Percentiles rank a stretch among this genome's conserved stretches.
phyloP scores from a whole-genome alignment of 2,797 vertebrate species.

The Prionace glauca region DNA sequence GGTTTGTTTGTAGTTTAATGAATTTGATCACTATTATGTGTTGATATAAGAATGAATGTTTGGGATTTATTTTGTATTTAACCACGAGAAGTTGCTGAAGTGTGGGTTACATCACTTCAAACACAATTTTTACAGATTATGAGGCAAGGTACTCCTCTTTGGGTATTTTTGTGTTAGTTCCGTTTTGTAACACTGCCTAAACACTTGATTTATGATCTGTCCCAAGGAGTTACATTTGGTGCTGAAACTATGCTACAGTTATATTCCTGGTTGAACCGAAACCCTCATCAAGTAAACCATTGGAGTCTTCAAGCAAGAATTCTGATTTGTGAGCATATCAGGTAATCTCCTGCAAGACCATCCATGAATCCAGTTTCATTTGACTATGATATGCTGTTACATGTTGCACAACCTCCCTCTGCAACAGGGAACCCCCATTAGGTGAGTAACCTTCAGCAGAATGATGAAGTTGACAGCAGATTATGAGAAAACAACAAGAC shows the following conservation, averaged over 20 bases:
- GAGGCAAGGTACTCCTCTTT: too few relatives aligned
- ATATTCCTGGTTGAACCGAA: neutral
- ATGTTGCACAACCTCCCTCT: neutral
- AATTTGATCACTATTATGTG: too few relatives aligned
- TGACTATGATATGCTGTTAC: neutral
- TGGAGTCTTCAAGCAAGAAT: neutral
- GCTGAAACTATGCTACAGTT: neutral
- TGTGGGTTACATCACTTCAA: too few relatives aligned
- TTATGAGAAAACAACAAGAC: neutral
- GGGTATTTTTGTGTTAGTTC: too few relatives aligned
- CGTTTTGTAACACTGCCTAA: too few relatives aligned
- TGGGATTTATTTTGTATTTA: too few relatives aligned
- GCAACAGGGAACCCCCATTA: neutral
- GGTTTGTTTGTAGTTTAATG: too few relatives aligned
- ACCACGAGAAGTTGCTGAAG: too few relatives aligned
- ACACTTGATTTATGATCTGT: too few relatives aligned
- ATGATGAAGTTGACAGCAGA: neutral
- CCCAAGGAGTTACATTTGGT: too few relatives aligned
- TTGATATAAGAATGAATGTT: too few relatives aligned
- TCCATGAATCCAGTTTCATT: neutral
- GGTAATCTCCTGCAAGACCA: neutral
- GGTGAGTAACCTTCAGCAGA: neutral
- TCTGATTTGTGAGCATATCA: neutral
- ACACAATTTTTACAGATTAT: too few relatives aligned
- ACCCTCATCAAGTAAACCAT: neutral